phyloP scores from a whole-genome alignment of 2,888 invertebrate genomes.

The Mamestra brassicae region DNA sequence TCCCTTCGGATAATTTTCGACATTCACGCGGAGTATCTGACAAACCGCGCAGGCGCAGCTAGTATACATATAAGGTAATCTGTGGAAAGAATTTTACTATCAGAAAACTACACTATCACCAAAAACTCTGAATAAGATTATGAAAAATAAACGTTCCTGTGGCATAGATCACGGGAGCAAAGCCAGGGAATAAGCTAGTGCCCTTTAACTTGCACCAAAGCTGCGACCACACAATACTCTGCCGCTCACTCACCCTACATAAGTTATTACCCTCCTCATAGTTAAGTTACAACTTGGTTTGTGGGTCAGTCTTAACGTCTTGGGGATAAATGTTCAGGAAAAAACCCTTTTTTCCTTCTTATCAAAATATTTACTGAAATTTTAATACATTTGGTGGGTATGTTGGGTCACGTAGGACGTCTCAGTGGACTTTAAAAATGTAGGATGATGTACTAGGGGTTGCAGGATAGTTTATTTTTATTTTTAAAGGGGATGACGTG shows the following conservation, averaged over 20 bases:
- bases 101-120: background rate
- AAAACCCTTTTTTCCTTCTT: slow-evolving; percentile 55
- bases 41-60: too few species aligned
- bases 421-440: slow-evolving; percentile 54
- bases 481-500: slow-evolving; percentile 29
- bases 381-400: slow-evolving; percentile 54
- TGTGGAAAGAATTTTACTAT: too few species aligned
- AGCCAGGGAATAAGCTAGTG: background rate
- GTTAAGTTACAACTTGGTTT: slow-evolving; percentile 84
- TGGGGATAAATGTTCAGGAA: slow-evolving; percentile 81
- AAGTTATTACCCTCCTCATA: slow-evolving; percentile 84
- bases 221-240: slow-evolving; percentile 74
- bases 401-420: slow-evolving; percentile 45
- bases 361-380: slow-evolving; percentile 62
- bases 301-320: slow-evolving; percentile 82
- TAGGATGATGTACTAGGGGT: slow-evolving; percentile 31
- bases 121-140: background rate
- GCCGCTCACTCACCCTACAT: slow-evolving; percentile 81
- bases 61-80: too few species aligned
- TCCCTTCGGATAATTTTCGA: too few species aligned
- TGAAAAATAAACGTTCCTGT: background rate
- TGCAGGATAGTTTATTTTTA: slow-evolving; percentile 43
- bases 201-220: slow-evolving; percentile 64
- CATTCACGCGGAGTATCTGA: too few species aligned
- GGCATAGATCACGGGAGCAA: fast-evolving